Evolutionary conservation across 2,797 vertebrate species (phyloP), one percentile per base, ranked within the genome.

Genomic region (Rhabdomys pumilio): DNA sequence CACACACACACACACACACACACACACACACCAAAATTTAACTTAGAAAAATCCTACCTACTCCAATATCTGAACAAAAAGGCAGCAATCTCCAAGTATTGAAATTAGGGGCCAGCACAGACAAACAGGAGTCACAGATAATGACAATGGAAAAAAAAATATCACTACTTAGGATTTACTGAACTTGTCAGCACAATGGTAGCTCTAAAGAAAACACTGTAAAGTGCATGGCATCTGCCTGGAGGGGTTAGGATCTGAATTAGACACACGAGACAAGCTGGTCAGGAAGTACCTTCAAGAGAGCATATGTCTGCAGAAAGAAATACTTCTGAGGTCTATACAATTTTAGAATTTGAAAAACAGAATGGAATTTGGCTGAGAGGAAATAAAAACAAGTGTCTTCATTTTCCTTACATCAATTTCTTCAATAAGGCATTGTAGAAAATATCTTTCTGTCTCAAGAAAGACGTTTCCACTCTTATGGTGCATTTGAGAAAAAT

Each of bases 361-460:
- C 67, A 55, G 63, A 69, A 79, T 86, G 86, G 89, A 95, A 96
- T 96, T 95, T 76, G 63, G 73, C 90, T 41, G 34, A 55, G 24
- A 95, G 47, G 50, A 38, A 91, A 86, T 65, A 91, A 88, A 96
- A 97, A 88, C 53, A 72, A 93, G 22, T 89, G 90, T 84, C 79
- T 95, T 84, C 59, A 34, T 72, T 94, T 96, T 65, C 93, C 94
- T 95, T 85, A 90, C 93, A 75, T 95, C 94, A 86, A 87, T 97
- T 96, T 97, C 94, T 96, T 97, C 95, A 97, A 89, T 0, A 1
- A 19, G 82, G 97, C 63, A 65, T 96, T 96, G 90, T 72, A 93
- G 95, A 79, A 90, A 97, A 95, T 93, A 94, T 87, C 94, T 97
- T 96, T 90, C 96, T 89, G 95, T 95, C 82, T 93, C 93, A 97